Base-by-base conservation (phyloP, 2,797 vertebrate genomes). In the Euphonia xanthogaster region DNA sequence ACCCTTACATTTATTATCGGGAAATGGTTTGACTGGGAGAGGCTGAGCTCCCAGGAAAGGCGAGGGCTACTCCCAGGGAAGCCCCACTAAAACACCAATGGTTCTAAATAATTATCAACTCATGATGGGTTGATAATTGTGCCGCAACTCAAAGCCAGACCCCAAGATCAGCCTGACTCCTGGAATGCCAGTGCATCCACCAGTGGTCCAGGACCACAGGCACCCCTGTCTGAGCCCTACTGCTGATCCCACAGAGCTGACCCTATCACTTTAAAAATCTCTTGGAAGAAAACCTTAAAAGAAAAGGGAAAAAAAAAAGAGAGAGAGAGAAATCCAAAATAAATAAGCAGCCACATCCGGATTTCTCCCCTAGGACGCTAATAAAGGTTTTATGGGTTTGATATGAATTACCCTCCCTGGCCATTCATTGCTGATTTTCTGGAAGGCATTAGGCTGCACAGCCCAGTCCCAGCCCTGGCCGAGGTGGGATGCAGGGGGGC, bases 301-400 rank as follows among this genome's bases (percentile, higher is more conserved):
- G 70, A 57, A 90, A 83, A 93, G 55, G 35, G 66, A 53, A 48
- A 73, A 78, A 88, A 35, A n/a, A 20, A 19, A 40, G 16, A 47
- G 33, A 21, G 31, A 25, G 30, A n/a, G 37, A 24, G 8, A 96
- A 95, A 95, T 97, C 97, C 97, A 98, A 97, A 96, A 96, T 96
- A 98, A 98, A 98, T 97, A 98, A 95, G 92, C 79, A 79, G 88
- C 97, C 92, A 93, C 95, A 97, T 98, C 97, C 95, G 98, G 97
- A 97, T 98, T 97, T 97, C 97, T 97, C 97, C 97, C 97, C 93
- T 13, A 97, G 97, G 98, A 97, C 61, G 12, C 94, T 96, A 96
- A 90, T 97, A 97, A 97, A 97, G 94, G 91, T 79, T 97, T 97
- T 97, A 97, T 94, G 97, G 97, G 95, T 91, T 96, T 97, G 97